Evolutionary conservation across 2,797 vertebrate species (phyloP), one percentile per base, ranked within the genome.

Genomic region (Notoglanidium macrostoma): DNA sequence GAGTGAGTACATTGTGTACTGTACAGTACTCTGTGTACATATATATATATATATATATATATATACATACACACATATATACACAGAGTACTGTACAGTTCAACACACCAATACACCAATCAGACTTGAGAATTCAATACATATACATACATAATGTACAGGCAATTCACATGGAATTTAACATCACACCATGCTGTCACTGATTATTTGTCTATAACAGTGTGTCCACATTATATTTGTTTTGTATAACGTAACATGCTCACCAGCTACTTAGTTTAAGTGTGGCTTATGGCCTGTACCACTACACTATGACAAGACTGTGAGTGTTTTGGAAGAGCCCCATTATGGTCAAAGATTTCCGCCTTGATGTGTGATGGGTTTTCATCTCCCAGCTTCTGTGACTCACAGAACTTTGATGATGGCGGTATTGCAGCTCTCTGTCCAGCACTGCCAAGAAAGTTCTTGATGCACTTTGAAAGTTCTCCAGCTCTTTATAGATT

Each of bases 361-460:
- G 44, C 73, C 85, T 88, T 88, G 84, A 83, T 84, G 85, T 84
- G 32, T 80, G 72, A 86, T 84, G 65, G 72, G 73, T 86, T 88
- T 86, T 88, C 81, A 84, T 86, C 73, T 86, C 51, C 6, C 80
- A 84, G 74, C 44, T 84, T 73, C 80, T 46, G 51, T 44, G 44
- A 44, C 29, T 83, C 61, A 49, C 72, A 40, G 29, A 82, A 59
- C 44, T 86, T 88, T 86, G 67, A 86, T 79, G 65, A 84, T 61
- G 49, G 73, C 85, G 83, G 26, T 78, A 86, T 49, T 80, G 84
- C 51, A 83, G 77, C 74, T 84, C 73, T 84, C 63, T 29, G 51
- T 49, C 32, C 72, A 14, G n/a, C 46, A 35, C 7, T 57, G 70
- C 32, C 61, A 54, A 81, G 54, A 80, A 51, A 19, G 74, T 61